These are phyloP conservation scores for Sebastes oblongus DNA, from an alignment of 2,797 vertebrate genomes.

Conservation along the genomic window DNA sequence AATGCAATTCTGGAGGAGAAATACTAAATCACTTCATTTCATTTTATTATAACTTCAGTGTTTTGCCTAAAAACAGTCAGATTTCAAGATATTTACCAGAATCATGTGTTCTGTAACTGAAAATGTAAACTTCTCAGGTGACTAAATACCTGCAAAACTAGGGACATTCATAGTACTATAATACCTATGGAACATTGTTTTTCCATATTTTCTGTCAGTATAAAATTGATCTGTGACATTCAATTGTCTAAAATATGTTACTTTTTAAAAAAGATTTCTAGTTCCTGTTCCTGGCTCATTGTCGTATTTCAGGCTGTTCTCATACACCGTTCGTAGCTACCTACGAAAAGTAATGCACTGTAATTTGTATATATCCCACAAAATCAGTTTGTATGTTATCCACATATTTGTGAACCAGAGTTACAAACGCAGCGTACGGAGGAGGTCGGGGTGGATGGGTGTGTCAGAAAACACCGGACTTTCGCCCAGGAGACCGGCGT, in stretches of 20 bases:
- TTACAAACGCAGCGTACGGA: too few relatives aligned
- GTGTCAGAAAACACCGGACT: rapidly evolving
- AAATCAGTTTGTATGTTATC: too few relatives aligned
- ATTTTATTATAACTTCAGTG: neutral
- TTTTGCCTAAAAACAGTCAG: neutral
- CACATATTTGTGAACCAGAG: too few relatives aligned
- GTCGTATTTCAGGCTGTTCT: too few relatives aligned
- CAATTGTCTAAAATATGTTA: neutral
- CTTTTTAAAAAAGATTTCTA: neutral
- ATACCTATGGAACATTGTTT: neutral
- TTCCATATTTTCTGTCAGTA: neutral
- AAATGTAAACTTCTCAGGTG: neutral
- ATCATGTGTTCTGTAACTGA: neutral
- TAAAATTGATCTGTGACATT: neutral
- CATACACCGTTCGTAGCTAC: too few relatives aligned
- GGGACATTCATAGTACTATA: neutral
- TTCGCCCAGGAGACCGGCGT: rapidly evolving
- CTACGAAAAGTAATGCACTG: too few relatives aligned
- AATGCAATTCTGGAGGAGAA: neutral
- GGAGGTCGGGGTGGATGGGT: too few relatives aligned
- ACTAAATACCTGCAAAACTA: neutral
- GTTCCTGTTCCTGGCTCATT: neutral
- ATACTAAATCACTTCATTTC: neutral
- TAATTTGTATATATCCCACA: too few relatives aligned
- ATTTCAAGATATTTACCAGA: neutral